Evolutionary conservation across 2,888 invertebrate species (phyloP).

Genomic region (Trichopria drosophilae): DNA sequence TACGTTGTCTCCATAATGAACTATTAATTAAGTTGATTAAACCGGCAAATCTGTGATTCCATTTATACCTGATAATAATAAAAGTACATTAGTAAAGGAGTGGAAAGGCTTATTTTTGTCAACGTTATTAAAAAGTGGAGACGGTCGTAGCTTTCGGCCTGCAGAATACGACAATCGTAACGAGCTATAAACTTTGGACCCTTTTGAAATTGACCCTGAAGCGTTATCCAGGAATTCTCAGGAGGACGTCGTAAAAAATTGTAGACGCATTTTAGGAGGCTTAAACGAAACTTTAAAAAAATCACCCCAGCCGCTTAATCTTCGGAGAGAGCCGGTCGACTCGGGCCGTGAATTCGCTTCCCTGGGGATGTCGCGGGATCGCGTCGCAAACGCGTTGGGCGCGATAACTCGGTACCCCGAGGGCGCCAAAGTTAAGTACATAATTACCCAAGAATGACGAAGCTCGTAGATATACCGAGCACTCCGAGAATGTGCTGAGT

Average conservation of each 20-base stretch:
- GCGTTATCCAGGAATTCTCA: too few relatives aligned
- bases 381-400: constrained; percentile 35
- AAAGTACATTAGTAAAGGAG: too few relatives aligned
- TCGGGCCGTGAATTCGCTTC: background rate
- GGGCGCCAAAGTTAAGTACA: constrained; percentile 52
- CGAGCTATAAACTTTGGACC: too few relatives aligned
- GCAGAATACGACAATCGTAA: too few relatives aligned
- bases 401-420: constrained; percentile 45
- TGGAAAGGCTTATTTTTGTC: too few relatives aligned
- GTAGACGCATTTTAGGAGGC: constrained; percentile 9
- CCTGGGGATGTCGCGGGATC: constrained; percentile 8
- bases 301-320: constrained; percentile 17
- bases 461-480: constrained; percentile 40
- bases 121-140: too few relatives aligned
- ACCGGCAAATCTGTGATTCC: too few relatives aligned
- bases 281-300: constrained; percentile 16
- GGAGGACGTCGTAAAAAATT: constrained; percentile 4
- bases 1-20: too few relatives aligned
- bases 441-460: constrained; percentile 53
- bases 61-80: too few relatives aligned
- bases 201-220: too few relatives aligned
- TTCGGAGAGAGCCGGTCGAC: constrained; percentile 9
- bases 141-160: too few relatives aligned
- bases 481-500: constrained; percentile 42
- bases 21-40: too few relatives aligned